Percentiles rank a stretch among this genome's conserved stretches.
These are phyloP conservation scores for Polyploca ridens DNA, from an alignment of 2,888 invertebrate genomes.

Conservation along the genomic window DNA sequence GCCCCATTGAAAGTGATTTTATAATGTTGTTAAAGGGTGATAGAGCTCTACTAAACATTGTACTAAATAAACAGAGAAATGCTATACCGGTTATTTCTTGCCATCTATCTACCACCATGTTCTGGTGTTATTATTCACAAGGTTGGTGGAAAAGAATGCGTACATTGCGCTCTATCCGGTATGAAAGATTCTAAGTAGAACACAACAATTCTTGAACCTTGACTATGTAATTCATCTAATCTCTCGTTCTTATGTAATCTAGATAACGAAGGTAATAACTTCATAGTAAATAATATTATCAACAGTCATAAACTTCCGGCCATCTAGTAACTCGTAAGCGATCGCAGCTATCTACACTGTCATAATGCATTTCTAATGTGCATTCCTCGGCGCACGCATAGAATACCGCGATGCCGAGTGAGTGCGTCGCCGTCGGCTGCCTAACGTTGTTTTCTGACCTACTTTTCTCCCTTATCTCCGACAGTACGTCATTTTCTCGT, in stretches of 20 bases:
- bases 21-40: too few species aligned
- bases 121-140: too few species aligned
- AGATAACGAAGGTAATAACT: background rate
- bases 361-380: conserved; percentile 53
- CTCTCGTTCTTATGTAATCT: background rate
- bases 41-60: too few species aligned
- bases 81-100: too few species aligned
- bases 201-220: too few species aligned
- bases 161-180: too few species aligned
- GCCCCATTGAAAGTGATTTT: too few species aligned
- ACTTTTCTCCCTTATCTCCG: conserved; percentile 60
- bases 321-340: conserved; percentile 29
- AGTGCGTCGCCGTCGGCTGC: conserved; percentile 31
- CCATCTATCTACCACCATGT: too few species aligned
- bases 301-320: conserved; percentile 33
- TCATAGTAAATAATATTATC: conserved; percentile 7
- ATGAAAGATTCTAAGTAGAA: too few species aligned
- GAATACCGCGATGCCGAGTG: background rate
- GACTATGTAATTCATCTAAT: too few species aligned
- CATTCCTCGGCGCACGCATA: conserved; percentile 44
- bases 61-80: too few species aligned
- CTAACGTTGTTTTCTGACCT: conserved; percentile 66
- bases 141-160: too few species aligned
- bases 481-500: conserved; percentile 55
- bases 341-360: conserved; percentile 33